Evolutionary conservation across 2,113 vertebrate genomes (phyloP).

Genomic region (Craseonycteris thonglongyai): DNA sequence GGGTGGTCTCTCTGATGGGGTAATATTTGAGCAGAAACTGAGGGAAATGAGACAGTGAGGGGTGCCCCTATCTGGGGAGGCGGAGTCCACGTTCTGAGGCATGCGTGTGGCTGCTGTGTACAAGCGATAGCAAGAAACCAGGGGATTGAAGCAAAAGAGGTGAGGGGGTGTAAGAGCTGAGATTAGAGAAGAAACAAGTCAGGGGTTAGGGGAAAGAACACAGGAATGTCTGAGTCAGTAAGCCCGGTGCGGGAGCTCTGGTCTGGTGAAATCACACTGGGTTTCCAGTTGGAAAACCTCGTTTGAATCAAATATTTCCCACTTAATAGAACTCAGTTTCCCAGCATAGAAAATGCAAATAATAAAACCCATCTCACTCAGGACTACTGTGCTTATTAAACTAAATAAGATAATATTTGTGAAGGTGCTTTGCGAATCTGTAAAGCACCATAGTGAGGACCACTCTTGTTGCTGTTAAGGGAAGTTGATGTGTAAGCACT

Average conservation of each 20-base stretch:
- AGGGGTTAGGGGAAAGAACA: neutral
- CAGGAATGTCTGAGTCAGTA: accelerated
- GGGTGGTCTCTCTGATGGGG: neutral
- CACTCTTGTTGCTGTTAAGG: no score
- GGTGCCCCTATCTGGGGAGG: neutral
- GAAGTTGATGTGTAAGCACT: neutral
- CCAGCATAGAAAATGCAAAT: neutral
- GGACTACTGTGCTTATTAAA: neutral
- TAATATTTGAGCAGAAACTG: neutral
- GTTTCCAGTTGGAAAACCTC: neutral
- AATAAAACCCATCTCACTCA: neutral
- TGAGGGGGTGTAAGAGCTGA: neutral
- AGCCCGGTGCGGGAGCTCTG: neutral
- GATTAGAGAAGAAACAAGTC: neutral
- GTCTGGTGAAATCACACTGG: neutral
- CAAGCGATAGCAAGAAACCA: neutral
- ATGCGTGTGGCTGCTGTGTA: neutral
- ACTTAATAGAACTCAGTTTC: neutral
- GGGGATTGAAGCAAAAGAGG: neutral
- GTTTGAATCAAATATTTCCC: neutral
- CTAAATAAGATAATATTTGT: neutral
- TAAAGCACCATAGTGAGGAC: neutral
- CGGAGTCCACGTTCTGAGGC: neutral
- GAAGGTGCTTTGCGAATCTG: neutral
- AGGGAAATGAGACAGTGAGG: neutral